Percentiles rank a stretch among this genome's conserved stretches.
Conservation (phyloP, 2,797 vertebrate genomes). For the Acanthornis magna region DNA sequence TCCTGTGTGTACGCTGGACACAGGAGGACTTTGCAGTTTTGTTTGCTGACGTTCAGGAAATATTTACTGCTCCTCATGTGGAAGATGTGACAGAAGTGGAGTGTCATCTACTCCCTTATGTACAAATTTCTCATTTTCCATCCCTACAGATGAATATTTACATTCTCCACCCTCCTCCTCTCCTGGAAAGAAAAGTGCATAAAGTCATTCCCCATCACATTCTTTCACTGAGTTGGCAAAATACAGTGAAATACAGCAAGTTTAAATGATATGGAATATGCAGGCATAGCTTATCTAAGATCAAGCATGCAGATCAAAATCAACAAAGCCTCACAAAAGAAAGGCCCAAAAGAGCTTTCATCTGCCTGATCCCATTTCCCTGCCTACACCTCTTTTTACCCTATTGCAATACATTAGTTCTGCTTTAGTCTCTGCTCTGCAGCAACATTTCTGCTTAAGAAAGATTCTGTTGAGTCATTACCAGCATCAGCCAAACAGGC, state of each 20-base stretch:
- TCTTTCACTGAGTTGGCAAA: slow-evolving; percentile 33
- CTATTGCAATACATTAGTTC: slow-evolving; percentile 5
- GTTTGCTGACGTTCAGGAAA: neutral
- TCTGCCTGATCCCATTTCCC: slow-evolving; percentile 38
- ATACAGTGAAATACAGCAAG: neutral
- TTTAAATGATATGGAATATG: slow-evolving; percentile 21
- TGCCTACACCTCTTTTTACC: slow-evolving; percentile 37
- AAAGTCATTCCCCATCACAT: neutral
- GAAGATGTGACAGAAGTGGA: neutral
- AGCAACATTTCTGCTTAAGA: slow-evolving; percentile 41
- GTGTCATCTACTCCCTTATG: neutral
- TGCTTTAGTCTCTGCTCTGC: slow-evolving; percentile 49
- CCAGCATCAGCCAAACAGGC: slow-evolving; percentile 62
- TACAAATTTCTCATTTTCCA: neutral
- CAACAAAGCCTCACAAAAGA: slow-evolving; percentile 52
- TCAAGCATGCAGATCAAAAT: neutral
- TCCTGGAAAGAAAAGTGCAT: slow-evolving; percentile 6
- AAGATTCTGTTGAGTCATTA: slow-evolving; percentile 67
- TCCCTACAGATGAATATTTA: slow-evolving; percentile 8
- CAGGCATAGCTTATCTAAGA: slow-evolving; percentile 29
- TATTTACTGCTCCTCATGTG: neutral
- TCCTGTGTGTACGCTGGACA: rapidly evolving
- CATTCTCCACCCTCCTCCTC: neutral
- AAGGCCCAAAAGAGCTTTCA: slow-evolving; percentile 37
- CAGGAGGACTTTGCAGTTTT: neutral